These are phyloP conservation scores for Trichogramma evanescens DNA, from an alignment of 2,888 invertebrate species.

Conservation along the genomic window DNA sequence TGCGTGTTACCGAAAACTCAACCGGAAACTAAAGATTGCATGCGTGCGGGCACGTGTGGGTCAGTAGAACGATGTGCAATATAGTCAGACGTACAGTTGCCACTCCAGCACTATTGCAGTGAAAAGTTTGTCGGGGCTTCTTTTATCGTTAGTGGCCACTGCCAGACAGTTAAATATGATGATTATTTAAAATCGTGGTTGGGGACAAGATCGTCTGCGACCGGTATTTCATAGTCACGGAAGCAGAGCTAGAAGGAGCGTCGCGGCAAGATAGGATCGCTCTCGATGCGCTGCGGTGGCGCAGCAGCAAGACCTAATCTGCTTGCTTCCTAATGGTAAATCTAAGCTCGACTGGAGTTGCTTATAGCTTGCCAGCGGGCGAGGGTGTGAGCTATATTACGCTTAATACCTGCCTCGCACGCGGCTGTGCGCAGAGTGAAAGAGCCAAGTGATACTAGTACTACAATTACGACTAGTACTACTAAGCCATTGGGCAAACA, in stretches of 20 bases:
- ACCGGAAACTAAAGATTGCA: too few relatives aligned
- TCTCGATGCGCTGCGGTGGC: slow-evolving; percentile 16
- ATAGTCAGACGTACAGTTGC: too few relatives aligned
- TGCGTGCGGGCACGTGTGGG: too few relatives aligned
- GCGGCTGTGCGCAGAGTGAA: slow-evolving; percentile 24
- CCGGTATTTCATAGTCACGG: too few relatives aligned
- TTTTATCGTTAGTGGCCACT: not conserved
- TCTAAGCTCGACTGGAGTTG: slow-evolving; percentile 33
- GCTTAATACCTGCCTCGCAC: slow-evolving; percentile 25
- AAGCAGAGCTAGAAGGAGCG: not conserved
- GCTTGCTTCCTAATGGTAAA: slow-evolving; percentile 38
- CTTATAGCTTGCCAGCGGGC: slow-evolving; percentile 20
- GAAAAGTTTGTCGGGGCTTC: slow-evolving; percentile 13
- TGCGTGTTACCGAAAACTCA: too few relatives aligned
- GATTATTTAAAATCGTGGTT: too few relatives aligned
- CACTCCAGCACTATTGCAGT: too few relatives aligned
- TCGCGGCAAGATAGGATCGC: slow-evolving; percentile 25
- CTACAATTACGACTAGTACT: slow-evolving; percentile 29
- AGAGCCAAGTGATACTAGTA: too few relatives aligned
- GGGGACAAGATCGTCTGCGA: too few relatives aligned
- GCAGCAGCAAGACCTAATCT: slow-evolving; percentile 31
- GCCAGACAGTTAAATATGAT: too few relatives aligned
- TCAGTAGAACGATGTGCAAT: too few relatives aligned
- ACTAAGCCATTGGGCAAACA: slow-evolving; percentile 46
- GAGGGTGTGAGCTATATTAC: slow-evolving; percentile 33